These are phyloP conservation scores for Stegodyphus mimosarum DNA, from an alignment of 1,140 invertebrate species.

Conservation along the genomic window DNA sequence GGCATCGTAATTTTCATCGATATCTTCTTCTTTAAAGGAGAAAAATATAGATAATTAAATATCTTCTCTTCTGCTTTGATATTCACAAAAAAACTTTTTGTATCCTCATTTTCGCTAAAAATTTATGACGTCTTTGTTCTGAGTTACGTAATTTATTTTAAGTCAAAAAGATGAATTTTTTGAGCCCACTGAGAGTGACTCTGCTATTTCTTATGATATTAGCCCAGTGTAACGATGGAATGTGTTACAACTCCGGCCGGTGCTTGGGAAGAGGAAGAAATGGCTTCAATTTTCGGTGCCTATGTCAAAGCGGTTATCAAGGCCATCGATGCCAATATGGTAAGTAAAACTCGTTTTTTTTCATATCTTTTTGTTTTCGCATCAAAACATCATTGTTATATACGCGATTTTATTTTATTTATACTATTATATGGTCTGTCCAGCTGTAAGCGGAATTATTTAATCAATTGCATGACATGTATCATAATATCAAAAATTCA, in stretches of 20 bases:
- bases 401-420: too few species aligned
- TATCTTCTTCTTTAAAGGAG: too few species aligned
- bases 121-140: background rate
- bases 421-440: too few species aligned
- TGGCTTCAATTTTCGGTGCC: slow-evolving; percentile 64
- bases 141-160: background rate
- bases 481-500: too few species aligned
- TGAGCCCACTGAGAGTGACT: slow-evolving; percentile 18
- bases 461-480: too few species aligned
- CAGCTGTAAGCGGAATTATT: too few species aligned
- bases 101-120: too few species aligned
- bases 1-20: too few species aligned
- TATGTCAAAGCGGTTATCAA: slow-evolving; percentile 65
- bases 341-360: slow-evolving; percentile 53
- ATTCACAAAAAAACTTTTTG: too few species aligned
- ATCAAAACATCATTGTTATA: too few species aligned
- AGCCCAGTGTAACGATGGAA: slow-evolving; percentile 68
- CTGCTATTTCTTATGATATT: slow-evolving; percentile 57
- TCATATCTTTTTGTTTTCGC: background rate
- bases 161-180: slow-evolving; percentile 8
- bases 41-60: too few species aligned
- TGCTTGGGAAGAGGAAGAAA: slow-evolving; percentile 62
- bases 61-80: too few species aligned
- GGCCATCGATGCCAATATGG: slow-evolving; percentile 67
- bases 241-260: slow-evolving; percentile 67